phyloP scores from a whole-genome alignment of 2,113 vertebrate species.

The Upupa epops region DNA sequence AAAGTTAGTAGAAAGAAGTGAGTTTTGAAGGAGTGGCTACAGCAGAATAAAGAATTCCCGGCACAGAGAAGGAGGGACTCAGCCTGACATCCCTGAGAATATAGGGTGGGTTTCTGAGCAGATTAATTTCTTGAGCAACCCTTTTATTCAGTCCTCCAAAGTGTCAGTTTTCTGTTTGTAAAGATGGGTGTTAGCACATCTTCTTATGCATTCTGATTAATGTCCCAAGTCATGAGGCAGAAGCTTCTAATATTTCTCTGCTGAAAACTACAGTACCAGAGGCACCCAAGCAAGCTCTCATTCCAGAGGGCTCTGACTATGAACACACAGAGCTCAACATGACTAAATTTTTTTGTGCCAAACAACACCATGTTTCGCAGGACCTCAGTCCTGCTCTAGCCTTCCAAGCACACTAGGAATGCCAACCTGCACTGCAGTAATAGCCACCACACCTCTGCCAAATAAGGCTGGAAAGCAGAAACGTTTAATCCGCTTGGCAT shows the following conservation, averaged over 20 bases:
- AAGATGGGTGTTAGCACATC: not conserved
- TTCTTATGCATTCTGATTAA: not conserved
- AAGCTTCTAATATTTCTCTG: not conserved
- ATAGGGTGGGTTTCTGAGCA: not conserved
- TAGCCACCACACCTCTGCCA: not conserved
- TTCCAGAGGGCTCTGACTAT: not conserved
- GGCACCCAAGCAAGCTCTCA: not conserved
- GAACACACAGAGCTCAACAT: not conserved
- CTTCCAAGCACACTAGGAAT: not conserved
- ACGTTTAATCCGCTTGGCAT: not conserved
- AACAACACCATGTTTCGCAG: not conserved
- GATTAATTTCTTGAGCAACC: not conserved
- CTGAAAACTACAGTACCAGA: not conserved
- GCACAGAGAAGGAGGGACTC: rapidly evolving
- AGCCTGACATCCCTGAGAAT: not conserved
- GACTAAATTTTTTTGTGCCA: not conserved
- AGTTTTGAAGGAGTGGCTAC: not conserved
- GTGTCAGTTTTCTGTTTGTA: not conserved
- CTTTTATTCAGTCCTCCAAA: not conserved
- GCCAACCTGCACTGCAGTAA: not conserved
- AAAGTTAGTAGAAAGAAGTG: not conserved
- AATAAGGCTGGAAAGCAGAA: not conserved
- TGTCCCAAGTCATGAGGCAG: not conserved
- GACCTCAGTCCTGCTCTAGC: not conserved
- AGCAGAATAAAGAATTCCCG: not conserved